These are phyloP conservation scores for Allophyes oxyacanthae DNA, from an alignment of 2,888 invertebrate genomes.

Conservation along the genomic window DNA sequence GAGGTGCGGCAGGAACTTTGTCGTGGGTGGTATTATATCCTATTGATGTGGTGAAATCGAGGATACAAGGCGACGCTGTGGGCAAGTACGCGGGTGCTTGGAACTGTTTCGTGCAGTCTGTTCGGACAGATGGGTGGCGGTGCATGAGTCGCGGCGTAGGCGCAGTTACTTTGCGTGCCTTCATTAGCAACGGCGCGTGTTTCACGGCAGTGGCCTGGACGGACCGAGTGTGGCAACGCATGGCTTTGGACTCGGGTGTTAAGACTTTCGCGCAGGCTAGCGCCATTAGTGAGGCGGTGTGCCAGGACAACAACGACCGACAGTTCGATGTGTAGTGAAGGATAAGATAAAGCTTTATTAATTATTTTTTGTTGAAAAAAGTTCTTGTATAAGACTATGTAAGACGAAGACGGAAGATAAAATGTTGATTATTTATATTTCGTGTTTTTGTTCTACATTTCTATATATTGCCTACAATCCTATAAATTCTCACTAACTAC, in stretches of 20 bases:
- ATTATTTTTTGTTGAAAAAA: constrained; percentile 17
- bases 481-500: not conserved
- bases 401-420: constrained; percentile 38
- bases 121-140: constrained; percentile 91
- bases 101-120: constrained; percentile 93
- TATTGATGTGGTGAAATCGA: constrained; percentile 96
- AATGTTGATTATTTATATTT: constrained; percentile 35
- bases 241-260: constrained; percentile 65
- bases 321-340: constrained; percentile 70
- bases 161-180: constrained; percentile 95
- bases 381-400: constrained; percentile 15
- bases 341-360: constrained; percentile 18
- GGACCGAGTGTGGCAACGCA: constrained; percentile 88
- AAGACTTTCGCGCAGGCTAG: constrained; percentile 67
- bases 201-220: constrained; percentile 96
- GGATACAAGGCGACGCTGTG: constrained; percentile 93
- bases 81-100: constrained; percentile 91
- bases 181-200: constrained; percentile 97
- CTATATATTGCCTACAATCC: not conserved
- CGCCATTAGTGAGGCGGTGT: constrained; percentile 71
- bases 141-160: constrained; percentile 93
- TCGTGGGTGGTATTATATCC: constrained; percentile 97
- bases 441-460: constrained; percentile 16
- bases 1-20: constrained; percentile 95
- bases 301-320: constrained; percentile 71